These are phyloP conservation scores for Drosophila phalerata DNA, from an alignment of 2,888 invertebrate species.

Conservation along the genomic window DNA sequence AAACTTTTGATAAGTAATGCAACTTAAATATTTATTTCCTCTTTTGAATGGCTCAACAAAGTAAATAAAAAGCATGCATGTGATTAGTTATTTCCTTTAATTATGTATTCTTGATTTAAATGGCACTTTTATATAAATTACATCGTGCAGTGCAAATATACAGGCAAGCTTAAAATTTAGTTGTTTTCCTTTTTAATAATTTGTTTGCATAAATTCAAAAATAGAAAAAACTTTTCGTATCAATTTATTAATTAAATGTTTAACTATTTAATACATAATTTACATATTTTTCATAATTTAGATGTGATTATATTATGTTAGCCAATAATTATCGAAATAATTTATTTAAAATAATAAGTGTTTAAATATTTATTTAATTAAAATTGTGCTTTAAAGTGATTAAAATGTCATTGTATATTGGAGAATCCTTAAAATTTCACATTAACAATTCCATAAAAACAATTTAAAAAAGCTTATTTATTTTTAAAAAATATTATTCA, in stretches of 20 bases:
- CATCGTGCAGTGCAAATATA: background rate
- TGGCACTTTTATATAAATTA: background rate
- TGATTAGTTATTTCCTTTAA: background rate
- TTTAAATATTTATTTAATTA: background rate
- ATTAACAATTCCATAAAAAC: too few species aligned
- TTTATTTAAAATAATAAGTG: background rate
- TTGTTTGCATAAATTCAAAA: background rate
- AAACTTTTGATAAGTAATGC: background rate
- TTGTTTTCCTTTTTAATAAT: background rate
- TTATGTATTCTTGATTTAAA: background rate
- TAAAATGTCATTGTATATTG: too few species aligned
- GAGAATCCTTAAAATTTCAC: too few species aligned
- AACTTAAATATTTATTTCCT: background rate
- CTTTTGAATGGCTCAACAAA: background rate
- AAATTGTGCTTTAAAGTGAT: too few species aligned
- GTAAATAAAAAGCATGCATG: background rate
- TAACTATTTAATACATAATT: background rate
- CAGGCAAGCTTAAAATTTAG: background rate
- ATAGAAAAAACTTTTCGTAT: background rate
- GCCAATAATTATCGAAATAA: too few species aligned
- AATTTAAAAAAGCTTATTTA: too few species aligned
- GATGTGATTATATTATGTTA: too few species aligned
- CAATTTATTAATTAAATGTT: background rate
- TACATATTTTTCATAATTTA: background rate
- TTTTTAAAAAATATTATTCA: too few species aligned